Conservation (phyloP, 1,140 invertebrate genomes). For the Magallana gigas region DNA sequence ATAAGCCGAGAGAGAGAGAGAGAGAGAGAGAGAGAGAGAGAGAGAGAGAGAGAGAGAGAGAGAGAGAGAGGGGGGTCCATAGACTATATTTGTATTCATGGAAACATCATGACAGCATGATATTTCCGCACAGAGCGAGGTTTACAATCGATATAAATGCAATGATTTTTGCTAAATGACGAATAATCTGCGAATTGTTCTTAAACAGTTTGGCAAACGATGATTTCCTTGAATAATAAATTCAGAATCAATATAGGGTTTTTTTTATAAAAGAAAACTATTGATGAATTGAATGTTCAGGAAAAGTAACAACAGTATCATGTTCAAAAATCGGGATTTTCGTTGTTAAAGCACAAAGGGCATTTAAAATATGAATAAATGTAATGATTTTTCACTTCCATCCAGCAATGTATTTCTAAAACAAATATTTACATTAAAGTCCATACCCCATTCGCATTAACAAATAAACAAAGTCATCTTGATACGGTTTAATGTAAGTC, state of each 20-base stretch:
- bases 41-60: background rate
- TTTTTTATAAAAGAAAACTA: background rate
- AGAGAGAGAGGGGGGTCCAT: too few relatives aligned
- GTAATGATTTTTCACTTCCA: too few relatives aligned
- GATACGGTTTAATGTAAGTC: background rate
- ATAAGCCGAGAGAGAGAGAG: background rate
- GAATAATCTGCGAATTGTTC: background rate
- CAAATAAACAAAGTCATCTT: background rate
- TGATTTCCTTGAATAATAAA: background rate
- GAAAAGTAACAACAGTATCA: too few relatives aligned
- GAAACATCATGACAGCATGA: background rate
- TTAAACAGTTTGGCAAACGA: slow-evolving; percentile 19
- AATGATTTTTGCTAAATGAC: slow-evolving; percentile 18
- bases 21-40: background rate
- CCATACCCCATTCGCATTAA: background rate
- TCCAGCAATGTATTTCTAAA: background rate
- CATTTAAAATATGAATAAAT: too few relatives aligned
- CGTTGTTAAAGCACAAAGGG: too few relatives aligned
- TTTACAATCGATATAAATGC: slow-evolving; percentile 5
- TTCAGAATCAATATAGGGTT: background rate
- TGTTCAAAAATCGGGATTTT: too few relatives aligned
- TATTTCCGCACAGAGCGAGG: background rate
- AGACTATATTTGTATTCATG: too few relatives aligned
- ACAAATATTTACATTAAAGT: background rate
- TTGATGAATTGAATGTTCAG: background rate